Conservation (phyloP, 2,113 vertebrate genomes). For the Pheucticus melanocephalus region DNA sequence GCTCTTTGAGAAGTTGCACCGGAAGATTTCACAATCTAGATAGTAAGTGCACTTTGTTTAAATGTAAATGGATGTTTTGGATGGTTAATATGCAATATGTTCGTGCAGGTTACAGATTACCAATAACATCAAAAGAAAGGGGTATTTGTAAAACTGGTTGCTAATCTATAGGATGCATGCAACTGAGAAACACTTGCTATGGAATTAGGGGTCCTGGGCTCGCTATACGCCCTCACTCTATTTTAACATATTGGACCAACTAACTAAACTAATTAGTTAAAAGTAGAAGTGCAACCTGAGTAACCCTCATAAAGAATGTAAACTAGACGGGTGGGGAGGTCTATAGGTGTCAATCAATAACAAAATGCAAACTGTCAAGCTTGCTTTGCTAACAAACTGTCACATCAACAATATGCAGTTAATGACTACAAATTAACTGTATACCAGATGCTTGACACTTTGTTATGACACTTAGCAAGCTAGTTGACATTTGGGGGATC, state of each 20-base stretch:
- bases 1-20: constrained; percentile 21
- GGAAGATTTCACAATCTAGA: background rate
- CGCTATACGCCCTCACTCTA: background rate
- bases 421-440: constrained; percentile 92
- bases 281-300: constrained; percentile 72
- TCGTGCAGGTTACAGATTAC: background rate
- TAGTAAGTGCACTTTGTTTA: fast-evolving
- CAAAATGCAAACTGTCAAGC: constrained; percentile 84
- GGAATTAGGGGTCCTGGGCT: background rate
- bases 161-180: background rate
- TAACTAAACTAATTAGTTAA: constrained; percentile 53
- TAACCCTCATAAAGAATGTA: constrained; percentile 75
- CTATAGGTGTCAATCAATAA: constrained; percentile 87
- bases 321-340: constrained; percentile 76
- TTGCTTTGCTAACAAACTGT: constrained; percentile 90
- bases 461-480: constrained; percentile 89
- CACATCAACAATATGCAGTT: constrained; percentile 92
- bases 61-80: background rate
- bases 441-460: constrained; percentile 91
- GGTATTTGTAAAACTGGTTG: background rate
- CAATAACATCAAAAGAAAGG: background rate
- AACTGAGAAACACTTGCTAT: background rate
- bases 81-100: background rate
- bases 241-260: constrained; percentile 59
- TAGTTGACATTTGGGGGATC: constrained; percentile 88